Evolutionary conservation across 1,140 invertebrate species (phyloP).

Genomic region (Bemisia tabaci): DNA sequence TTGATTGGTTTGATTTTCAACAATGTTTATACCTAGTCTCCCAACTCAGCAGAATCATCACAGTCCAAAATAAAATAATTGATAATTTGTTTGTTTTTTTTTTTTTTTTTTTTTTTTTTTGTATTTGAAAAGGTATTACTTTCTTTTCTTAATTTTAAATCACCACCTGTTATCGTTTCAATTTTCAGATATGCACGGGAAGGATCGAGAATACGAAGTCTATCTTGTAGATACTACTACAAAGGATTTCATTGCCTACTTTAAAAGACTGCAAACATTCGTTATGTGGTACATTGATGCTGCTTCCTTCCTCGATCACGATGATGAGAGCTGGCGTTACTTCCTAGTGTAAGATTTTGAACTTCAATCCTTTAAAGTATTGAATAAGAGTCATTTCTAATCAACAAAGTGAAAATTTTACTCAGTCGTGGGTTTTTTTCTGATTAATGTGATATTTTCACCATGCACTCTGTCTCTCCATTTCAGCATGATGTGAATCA

Average conservation of each 20-base stretch:
- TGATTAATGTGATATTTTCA: background rate
- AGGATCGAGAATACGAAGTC: conserved; percentile 7
- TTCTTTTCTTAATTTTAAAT: too few species aligned
- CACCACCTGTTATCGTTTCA: too few species aligned
- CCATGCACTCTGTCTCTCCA: conserved; percentile 3
- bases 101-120: too few species aligned
- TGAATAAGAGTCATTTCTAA: too few species aligned
- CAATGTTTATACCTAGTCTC: too few species aligned
- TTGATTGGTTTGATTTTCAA: too few species aligned
- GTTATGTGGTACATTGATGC: conserved; percentile 92
- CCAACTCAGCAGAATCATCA: too few species aligned
- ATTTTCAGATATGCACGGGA: conserved; percentile 1
- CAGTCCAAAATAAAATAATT: too few species aligned
- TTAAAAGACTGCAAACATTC: conserved; percentile 71
- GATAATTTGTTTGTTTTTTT: too few species aligned
- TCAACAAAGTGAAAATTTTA: background rate
- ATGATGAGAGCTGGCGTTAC: conserved; percentile 84
- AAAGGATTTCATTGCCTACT: conserved; percentile 10
- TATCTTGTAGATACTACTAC: conserved; percentile 7
- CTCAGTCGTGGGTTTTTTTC: background rate
- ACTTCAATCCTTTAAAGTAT: too few species aligned
- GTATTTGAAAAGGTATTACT: too few species aligned
- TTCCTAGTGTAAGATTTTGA: conserved; percentile 66
- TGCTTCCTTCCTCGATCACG: conserved; percentile 77
- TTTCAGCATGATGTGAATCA: conserved; percentile 5